A percentile compares a stretch with the other conserved stretches of the same genome.
Conservation (phyloP, 2,888 invertebrate genomes). For the Drosophila fulvimacula region DNA sequence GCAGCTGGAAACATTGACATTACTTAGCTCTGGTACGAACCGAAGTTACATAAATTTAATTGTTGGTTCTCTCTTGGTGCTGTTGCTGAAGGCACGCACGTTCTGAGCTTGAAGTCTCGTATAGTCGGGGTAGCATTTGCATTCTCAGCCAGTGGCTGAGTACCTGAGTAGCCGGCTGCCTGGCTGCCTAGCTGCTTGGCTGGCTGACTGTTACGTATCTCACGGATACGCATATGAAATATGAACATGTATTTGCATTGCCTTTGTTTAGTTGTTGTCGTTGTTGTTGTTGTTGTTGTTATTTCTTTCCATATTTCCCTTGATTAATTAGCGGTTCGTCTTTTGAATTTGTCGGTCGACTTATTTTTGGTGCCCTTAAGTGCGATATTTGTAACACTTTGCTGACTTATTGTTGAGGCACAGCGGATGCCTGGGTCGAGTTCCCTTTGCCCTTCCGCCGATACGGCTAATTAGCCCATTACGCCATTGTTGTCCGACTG, state of each 20-base stretch:
- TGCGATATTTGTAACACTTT: slow-evolving; percentile 81
- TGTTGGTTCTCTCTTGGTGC: slow-evolving; percentile 42
- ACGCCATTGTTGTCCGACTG: slow-evolving; percentile 70
- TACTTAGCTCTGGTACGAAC: slow-evolving; percentile 58
- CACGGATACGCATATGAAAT: slow-evolving; percentile 66
- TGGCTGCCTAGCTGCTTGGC: neutral
- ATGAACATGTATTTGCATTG: slow-evolving; percentile 44
- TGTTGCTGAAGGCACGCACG: slow-evolving; percentile 45
- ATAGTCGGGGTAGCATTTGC: slow-evolving; percentile 17
- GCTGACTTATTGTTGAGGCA: slow-evolving; percentile 63
- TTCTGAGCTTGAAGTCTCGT: slow-evolving; percentile 3
- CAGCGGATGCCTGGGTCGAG: slow-evolving; percentile 16
- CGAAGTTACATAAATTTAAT: slow-evolving; percentile 69
- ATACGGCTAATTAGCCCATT: slow-evolving; percentile 78
- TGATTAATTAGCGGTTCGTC: slow-evolving; percentile 69
- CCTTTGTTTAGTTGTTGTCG: slow-evolving; percentile 16
- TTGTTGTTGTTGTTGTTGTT: slow-evolving; percentile 31
- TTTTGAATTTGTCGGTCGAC: slow-evolving; percentile 50
- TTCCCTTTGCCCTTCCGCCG: slow-evolving; percentile 30
- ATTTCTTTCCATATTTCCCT: slow-evolving; percentile 37
- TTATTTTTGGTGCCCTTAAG: slow-evolving; percentile 61
- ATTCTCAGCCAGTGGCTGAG: slow-evolving; percentile 16
- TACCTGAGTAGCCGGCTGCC: neutral
- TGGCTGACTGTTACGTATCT: slow-evolving; percentile 68
- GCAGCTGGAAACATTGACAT: slow-evolving; percentile 76